Evolutionary conservation across 2,113 vertebrate species (phyloP).

Genomic region (Mugil cephalus): DNA sequence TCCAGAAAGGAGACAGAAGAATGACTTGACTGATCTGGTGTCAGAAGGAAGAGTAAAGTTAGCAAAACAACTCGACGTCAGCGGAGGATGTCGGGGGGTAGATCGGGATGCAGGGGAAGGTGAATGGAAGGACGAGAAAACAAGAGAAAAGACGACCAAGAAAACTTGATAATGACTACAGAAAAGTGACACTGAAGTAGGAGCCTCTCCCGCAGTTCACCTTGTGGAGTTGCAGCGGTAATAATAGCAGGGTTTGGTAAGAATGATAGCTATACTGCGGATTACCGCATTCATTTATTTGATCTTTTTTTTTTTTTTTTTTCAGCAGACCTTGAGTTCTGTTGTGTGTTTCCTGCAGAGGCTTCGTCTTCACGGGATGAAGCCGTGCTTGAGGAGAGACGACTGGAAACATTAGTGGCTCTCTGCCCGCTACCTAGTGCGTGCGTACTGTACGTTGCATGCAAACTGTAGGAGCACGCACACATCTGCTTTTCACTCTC

Average conservation of each 20-base stretch:
- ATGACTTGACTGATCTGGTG: conserved; percentile 32
- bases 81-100: neutral
- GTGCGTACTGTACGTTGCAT: conserved; percentile 2
- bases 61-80: conserved; percentile 23
- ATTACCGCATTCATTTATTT: conserved; percentile 8
- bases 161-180: conserved; percentile 18
- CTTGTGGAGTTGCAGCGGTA: conserved; percentile 1
- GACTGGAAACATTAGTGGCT: conserved; percentile 11
- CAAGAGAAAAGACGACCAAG: conserved; percentile 2
- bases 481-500: conserved; percentile 6
- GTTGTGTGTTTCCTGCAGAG: conserved; percentile 26
- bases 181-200: conserved; percentile 23
- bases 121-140: conserved; percentile 40
- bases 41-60: conserved; percentile 28
- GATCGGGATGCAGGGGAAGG: conserved; percentile 40
- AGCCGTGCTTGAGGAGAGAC: conserved; percentile 20
- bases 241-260: conserved; percentile 16
- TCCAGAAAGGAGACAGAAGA: conserved; percentile 38
- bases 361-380: conserved; percentile 26
- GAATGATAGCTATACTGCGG: neutral
- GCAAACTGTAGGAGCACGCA: neutral
- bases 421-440: conserved; percentile 8
- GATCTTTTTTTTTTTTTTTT: conserved; percentile 8
- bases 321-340: conserved; percentile 28
- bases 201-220: conserved; percentile 6